Evolutionary conservation across 2,888 invertebrate species (phyloP), one percentile per base, ranked within the genome.

Genomic region (Drosophila melanosoma): DNA sequence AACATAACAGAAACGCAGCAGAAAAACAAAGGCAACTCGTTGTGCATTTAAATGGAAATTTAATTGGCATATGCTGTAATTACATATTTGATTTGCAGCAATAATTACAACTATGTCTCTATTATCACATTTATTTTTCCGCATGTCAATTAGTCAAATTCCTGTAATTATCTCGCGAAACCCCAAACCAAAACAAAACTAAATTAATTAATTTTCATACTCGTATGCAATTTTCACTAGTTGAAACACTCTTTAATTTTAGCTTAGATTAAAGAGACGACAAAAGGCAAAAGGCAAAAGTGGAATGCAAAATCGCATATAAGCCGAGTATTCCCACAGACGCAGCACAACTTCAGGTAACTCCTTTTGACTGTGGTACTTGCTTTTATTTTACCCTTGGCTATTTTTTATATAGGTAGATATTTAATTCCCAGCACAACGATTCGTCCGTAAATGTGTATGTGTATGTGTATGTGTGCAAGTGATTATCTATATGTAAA

Each of bases 301-400:
- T 49, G 52, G 23, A n/a, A 65, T 79, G 69, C 58, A 74, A 83
- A 76, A 80, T 80, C 76, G 83, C 76, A 74, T 51, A 85, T 85
- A 83, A 85, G 85, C 74, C 76, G 74, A 78, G 72, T 85, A 83
- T 85, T 87, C 86, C 88, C 88, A 72, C 40, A 70, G 86, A 69
- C 79, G 72, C 83, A 76, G 17, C 26, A 74, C 57, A 77, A 62
- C 76, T 82, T 81, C 62, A 71, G 74, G 72, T 76, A 68, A 77
- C 58, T 72, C 68, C 69, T 70, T 75, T 74, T 74, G 70, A 68
- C 68, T 76, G 75, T 66, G 74, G 74, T 76, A 72, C 83, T 84
- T 75, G 73, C 83, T 79, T 85, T 85, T 85, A 87, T 88, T 85
- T 83, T 80, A 83, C 88, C 86, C 88, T 74, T 66, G 83, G 74